Evolutionary conservation across 2,797 vertebrate species (phyloP).

Genomic region (Rhinella marina): DNA sequence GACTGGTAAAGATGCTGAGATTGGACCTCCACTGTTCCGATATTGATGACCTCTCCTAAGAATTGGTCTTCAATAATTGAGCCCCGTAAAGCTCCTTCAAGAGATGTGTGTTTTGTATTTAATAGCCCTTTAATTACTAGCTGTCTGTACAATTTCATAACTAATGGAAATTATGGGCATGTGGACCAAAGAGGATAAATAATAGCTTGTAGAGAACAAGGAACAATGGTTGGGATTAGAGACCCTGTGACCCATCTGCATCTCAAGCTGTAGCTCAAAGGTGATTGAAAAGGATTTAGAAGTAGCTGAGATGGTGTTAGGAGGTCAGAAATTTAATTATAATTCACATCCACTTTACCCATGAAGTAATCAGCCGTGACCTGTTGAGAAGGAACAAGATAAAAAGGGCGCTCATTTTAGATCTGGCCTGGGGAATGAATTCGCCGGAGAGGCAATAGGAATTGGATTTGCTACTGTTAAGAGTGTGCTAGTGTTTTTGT

Average conservation of each 20-base stretch:
- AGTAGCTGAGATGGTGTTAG: constrained; percentile 1
- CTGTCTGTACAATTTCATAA: background rate
- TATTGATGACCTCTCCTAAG: too few species aligned
- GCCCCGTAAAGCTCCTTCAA: too few species aligned
- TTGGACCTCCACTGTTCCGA: too few species aligned
- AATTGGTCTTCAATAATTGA: too few species aligned
- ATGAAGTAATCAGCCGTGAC: constrained; percentile 35
- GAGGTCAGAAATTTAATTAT: constrained; percentile 26
- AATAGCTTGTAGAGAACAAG: constrained; percentile 18
- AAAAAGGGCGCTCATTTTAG: background rate
- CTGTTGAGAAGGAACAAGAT: constrained; percentile 7
- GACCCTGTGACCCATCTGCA: constrained; percentile 8
- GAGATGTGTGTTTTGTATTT: background rate
- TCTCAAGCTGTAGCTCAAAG: constrained; percentile 30
- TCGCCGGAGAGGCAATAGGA: background rate
- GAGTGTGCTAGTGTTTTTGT: background rate
- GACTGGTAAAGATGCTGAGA: too few species aligned
- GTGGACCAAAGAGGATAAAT: constrained; percentile 1
- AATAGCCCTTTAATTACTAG: background rate
- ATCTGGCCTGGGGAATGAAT: background rate
- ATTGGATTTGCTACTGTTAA: constrained; percentile 16
- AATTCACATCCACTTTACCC: constrained; percentile 24
- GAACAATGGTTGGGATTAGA: constrained; percentile 7
- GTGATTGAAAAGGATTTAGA: constrained; percentile 31
- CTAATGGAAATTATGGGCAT: constrained; percentile 1